phyloP scores from a whole-genome alignment of 37 sponge, comb jelly and placozoan genomes.

The Dysidea cf. avara region DNA sequence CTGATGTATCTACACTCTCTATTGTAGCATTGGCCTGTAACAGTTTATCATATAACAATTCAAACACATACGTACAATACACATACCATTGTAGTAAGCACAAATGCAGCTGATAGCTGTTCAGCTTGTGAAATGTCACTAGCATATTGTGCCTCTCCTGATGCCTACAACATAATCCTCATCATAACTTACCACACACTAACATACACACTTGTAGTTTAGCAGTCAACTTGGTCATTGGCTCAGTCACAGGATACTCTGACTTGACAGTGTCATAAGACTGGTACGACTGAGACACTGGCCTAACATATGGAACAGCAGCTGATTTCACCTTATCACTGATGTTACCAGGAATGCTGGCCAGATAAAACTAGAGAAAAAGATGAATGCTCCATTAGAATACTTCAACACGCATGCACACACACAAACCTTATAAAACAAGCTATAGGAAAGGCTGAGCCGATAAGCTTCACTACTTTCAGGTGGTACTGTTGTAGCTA shows the following conservation, averaged over 20 bases:
- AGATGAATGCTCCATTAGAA: too few species aligned
- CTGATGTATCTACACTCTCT: too few species aligned
- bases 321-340: conserved; percentile 53
- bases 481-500: too few species aligned
- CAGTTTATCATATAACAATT: background rate
- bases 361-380: conserved; percentile 59
- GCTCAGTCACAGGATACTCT: conserved; percentile 33
- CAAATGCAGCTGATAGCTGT: conserved; percentile 73
- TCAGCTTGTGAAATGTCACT: conserved; percentile 65
- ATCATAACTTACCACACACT: conserved; percentile 3
- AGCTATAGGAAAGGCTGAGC: conserved; percentile 50
- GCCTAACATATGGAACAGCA: conserved; percentile 51
- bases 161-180: conserved; percentile 32
- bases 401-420: conserved; percentile 10
- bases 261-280: too few species aligned
- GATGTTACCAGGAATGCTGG: conserved; percentile 25
- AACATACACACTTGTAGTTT: conserved; percentile 16
- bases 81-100: conserved; percentile 58
- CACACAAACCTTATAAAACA: conserved; percentile 76
- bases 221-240: conserved; percentile 42
- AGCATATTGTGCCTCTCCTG: conserved; percentile 81
- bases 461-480: conserved; percentile 55
- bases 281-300: conserved; percentile 52
- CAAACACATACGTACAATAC: background rate
- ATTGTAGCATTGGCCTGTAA: too few species aligned